A percentile compares a stretch with the other conserved stretches of the same genome.
Conservation (phyloP, 2,797 vertebrate genomes). For the Oryzias sinensis region DNA sequence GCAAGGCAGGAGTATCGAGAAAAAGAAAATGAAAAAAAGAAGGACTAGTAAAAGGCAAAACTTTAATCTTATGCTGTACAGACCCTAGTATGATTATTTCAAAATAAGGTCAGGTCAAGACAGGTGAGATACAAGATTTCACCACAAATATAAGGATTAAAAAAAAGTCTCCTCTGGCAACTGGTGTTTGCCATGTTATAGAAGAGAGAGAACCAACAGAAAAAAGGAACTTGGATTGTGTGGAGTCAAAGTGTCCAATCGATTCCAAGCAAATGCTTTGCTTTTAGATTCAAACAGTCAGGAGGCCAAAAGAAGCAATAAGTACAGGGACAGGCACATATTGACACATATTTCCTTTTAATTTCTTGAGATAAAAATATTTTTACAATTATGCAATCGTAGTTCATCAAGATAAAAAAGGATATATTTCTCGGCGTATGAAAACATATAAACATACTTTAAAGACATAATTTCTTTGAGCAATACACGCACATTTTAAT, state of each 20-base stretch:
- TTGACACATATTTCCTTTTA: no score
- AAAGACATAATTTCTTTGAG: no score
- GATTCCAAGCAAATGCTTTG: conserved; percentile 62
- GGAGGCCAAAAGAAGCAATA: conserved; percentile 28
- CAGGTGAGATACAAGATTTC: conserved; percentile 59
- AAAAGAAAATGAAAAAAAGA: conserved; percentile 7
- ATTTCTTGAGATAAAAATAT: no score
- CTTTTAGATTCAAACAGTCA: conserved; percentile 65
- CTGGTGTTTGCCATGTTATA: conserved; percentile 64
- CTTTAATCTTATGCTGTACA: conserved; percentile 19
- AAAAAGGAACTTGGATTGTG: conserved; percentile 51
- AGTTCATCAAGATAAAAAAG: no score
- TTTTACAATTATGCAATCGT: no score
- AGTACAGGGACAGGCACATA: neutral
- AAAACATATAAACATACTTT: no score
- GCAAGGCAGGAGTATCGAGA: conserved; percentile 14
- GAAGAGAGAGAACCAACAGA: conserved; percentile 30
- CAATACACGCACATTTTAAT: no score
- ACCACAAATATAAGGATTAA: conserved; percentile 53
- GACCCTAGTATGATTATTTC: conserved; percentile 29
- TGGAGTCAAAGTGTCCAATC: conserved; percentile 51
- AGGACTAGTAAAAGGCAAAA: conserved; percentile 14
- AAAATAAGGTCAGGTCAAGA: conserved; percentile 37
- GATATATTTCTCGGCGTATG: no score
- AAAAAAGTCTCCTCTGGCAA: conserved; percentile 55